Base-by-base conservation (phyloP, 2,113 vertebrate species). In the Pardalotus punctatus region DNA sequence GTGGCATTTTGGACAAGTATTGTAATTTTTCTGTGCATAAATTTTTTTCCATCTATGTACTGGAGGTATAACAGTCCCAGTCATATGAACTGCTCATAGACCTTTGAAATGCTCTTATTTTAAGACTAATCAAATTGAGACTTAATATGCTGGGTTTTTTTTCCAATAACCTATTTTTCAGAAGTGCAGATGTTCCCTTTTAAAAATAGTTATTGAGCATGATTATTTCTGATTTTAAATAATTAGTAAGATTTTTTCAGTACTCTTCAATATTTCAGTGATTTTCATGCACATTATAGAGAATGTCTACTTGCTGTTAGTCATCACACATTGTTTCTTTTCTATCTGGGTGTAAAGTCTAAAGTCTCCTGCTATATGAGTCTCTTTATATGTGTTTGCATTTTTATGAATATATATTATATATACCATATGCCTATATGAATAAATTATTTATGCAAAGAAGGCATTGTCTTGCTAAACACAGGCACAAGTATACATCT, bases 401-500 rank as follows among this genome's bases (percentile, higher is more conserved):
- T 88, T 64, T 79, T 72, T 36, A 43, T 31, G 19, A 18, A 25
- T 65, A 20, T 12, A 13, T 74, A 18, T 60, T 48, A 15, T 27
- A 6, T 45, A 17, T 22, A 43, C 24, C 19, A 14, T 25, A 15
- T 78, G 12, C 19, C 7, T 70, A 4, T 64, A 27, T 45, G 18
- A 66, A 20, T 50, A 67, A 81, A 87, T 50, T 16, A 21, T 35
- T 22, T 60, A 19, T 82, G 18, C 11, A 57, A 61, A 77, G 11
- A 56, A 23, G 4, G 7, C 2, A 1, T 22, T 72, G 10, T 72
- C 11, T 42, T 80, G 64, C 65, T 83, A 81, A 54, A 54, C 31
- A 77, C 6, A 88, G 21, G 2, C 3, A 54, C 0, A 2, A 4
- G 0, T 33, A 36, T 23, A 3, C n/a, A 18, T 20, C 1, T 50